Evolutionary conservation across 2,888 invertebrate genomes (phyloP).

Genomic region (Drosophila sordidapex): DNA sequence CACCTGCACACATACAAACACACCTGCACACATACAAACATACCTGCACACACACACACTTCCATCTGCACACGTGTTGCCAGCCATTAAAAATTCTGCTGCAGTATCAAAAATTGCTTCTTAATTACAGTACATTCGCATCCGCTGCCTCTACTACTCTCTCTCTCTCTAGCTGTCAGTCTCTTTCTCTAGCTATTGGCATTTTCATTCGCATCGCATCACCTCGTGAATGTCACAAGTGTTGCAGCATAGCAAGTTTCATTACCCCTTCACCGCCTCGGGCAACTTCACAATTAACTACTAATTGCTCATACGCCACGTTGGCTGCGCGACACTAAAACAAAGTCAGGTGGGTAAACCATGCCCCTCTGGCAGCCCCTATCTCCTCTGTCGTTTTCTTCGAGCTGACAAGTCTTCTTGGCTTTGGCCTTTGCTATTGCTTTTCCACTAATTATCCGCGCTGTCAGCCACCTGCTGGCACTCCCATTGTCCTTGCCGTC

Average conservation of each 20-base stretch:
- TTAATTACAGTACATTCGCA: constrained; percentile 68
- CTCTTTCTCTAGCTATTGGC: constrained; percentile 30
- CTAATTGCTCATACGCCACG: constrained; percentile 80
- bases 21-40: constrained; percentile 5
- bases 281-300: constrained; percentile 78
- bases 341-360: constrained; percentile 54
- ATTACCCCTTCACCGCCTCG: constrained; percentile 55
- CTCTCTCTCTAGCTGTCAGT: background rate
- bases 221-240: constrained; percentile 74
- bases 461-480: constrained; percentile 57
- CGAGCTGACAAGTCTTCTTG: constrained; percentile 21
- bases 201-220: constrained; percentile 42
- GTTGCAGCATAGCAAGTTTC: constrained; percentile 58
- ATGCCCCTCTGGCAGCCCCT: background rate
- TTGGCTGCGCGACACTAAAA: constrained; percentile 60
- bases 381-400: background rate
- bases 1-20: constrained; percentile 3
- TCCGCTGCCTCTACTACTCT: constrained; percentile 25
- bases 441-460: constrained; percentile 72
- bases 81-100: constrained; percentile 68
- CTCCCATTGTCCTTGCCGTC: constrained; percentile 43
- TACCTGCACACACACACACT: background rate
- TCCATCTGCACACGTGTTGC: constrained; percentile 29
- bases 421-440: constrained; percentile 52
- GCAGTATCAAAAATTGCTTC: constrained; percentile 77